A percentile compares a stretch with the other conserved stretches of the same genome.
phyloP scores from a whole-genome alignment of 1,140 invertebrate genomes.

The Achatina immaculata region DNA sequence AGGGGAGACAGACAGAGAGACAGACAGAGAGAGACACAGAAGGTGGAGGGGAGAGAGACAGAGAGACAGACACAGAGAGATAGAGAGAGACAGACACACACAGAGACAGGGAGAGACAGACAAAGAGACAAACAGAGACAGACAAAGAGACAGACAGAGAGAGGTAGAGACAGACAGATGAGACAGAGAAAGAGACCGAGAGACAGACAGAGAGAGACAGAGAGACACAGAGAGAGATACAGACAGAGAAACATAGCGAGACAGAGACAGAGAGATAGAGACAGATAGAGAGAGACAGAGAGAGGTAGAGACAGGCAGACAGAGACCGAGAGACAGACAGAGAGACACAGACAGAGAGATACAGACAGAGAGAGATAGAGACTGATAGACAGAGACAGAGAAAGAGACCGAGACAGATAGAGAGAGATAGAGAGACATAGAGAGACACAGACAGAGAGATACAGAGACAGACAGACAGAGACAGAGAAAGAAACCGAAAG shows the following conservation, averaged over 20 bases:
- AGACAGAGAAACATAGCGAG: neutral
- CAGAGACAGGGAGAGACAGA: neutral
- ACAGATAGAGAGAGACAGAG: no score
- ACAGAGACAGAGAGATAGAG: no score
- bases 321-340: no score
- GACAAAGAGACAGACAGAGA: neutral
- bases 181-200: neutral
- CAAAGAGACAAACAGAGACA: neutral
- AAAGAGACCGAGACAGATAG: no score
- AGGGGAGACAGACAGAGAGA: no score
- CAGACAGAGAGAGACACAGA: neutral
- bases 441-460: neutral
- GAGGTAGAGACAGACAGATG: neutral
- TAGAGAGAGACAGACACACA: neutral
- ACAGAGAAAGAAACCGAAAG: neutral
- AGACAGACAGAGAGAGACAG: neutral
- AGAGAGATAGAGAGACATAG: neutral
- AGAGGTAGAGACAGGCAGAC: no score
- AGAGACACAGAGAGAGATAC: neutral
- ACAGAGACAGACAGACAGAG: neutral
- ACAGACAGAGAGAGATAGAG: no score
- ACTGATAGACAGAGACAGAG: no score
- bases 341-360: no score
- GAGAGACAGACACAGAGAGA: neutral
- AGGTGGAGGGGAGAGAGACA: no score